A percentile compares a stretch with the other conserved stretches of the same genome.
phyloP scores from a whole-genome alignment of 2,797 vertebrate species.

The Hybognathus amarus region DNA sequence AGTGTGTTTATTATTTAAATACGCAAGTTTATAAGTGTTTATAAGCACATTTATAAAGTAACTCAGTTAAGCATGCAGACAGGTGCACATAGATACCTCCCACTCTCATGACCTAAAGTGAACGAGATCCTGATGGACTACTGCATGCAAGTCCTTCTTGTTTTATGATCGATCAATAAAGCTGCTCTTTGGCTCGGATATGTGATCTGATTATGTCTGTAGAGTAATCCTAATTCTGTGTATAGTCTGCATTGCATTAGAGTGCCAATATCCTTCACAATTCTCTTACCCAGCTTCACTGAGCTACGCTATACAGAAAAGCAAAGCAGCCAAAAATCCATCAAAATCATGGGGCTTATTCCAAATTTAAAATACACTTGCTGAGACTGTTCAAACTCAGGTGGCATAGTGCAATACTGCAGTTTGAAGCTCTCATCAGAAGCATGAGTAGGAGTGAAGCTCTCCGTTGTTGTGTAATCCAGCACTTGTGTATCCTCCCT shows the following conservation, averaged over 20 bases:
- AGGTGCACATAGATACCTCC: constrained; percentile 24
- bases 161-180: constrained; percentile 73
- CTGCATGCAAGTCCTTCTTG: constrained; percentile 65
- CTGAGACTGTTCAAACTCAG: constrained; percentile 18
- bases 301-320: background rate
- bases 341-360: background rate
- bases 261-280: constrained; percentile 45
- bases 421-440: background rate
- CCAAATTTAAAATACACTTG: constrained; percentile 11
- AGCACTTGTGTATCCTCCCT: constrained; percentile 13
- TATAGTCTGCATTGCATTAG: constrained; percentile 55
- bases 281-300: constrained; percentile 51
- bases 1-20: too few relatives aligned
- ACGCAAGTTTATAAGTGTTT: too few relatives aligned
- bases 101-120: constrained; percentile 25
- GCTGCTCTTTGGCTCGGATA: constrained; percentile 70
- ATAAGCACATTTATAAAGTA: background rate
- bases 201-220: constrained; percentile 70
- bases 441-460: constrained; percentile 35
- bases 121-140: constrained; percentile 68
- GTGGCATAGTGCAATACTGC: background rate
- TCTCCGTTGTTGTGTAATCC: constrained; percentile 25
- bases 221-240: constrained; percentile 57
- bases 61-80: constrained; percentile 1
- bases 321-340: background rate